Evolutionary conservation across 2,113 vertebrate genomes (phyloP), one percentile per base, ranked within the genome.

Genomic region (Gambusia holbrooki): DNA sequence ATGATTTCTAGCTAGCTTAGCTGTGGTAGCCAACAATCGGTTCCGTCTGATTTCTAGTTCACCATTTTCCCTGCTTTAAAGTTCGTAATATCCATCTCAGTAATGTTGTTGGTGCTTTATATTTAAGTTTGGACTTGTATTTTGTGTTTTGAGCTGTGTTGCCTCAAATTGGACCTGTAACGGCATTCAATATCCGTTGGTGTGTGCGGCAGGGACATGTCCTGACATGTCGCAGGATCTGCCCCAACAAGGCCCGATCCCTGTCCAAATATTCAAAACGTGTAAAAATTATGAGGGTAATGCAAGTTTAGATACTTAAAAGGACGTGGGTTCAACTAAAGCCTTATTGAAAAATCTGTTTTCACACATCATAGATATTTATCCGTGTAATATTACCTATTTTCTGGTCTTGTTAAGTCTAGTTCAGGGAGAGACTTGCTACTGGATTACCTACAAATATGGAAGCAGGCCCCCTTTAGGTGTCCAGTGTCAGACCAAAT

Each of bases 171-270:
- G 3, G 13, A 29, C 13, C 29, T 67, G 74, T 82, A 66, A 79
- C 8, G 42, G 42, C 14, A 66, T 72, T 79, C 22, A 78, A 61
- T 28, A 33, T 63, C 66, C 73, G 15, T 80, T 58, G 5, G 28
- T 58, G 66, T 84, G 73, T 77, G 33, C 37, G 77, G 83, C 72
- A 54, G 79, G 74, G 73, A 92, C 90, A 92, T 92, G 92, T 85
- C 90, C 77, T 0, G 87, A 90, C 93, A 92, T 92, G 77, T 71
- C 80, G 75, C 77, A 7, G 73, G 42, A 71, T 51, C 9, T 73
- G 25, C 32, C 65, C 28, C 17, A 9, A 30, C 15, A 27, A 32
- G 86, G 76, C 82, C 88, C 64, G 14, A 19, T n/a, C 42, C 25
- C 48, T 2, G 45, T 13, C 9, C 15, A 66, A 27, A 10, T 10